Base-by-base conservation (phyloP, 92 coral and sea anemone genomes). In the Actinostola sp. region DNA sequence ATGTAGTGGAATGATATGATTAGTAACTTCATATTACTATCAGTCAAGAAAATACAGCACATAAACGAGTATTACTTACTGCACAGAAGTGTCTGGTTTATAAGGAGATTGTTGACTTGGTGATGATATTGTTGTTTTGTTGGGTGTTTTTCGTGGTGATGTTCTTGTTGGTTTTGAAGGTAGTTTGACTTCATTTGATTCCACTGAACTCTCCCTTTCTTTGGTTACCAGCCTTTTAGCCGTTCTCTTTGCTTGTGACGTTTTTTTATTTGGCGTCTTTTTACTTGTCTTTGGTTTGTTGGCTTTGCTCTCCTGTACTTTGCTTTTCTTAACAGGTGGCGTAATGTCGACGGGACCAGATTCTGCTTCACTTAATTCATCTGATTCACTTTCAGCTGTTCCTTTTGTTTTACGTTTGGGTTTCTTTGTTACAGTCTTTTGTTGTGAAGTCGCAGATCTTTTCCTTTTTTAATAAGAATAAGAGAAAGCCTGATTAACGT, bases 391-490 rank as follows among this genome's bases (percentile, higher is more conserved):
- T 12, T 67, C 53, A 14, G 42, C 16, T 80, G 35, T 34, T 70
- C 38, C 13, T 31, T 34, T 61, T 33, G 50, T 55, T 56, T 48
- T 63, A 63, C 48, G 31, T 64, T 80, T 63, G 72, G n/a, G n/a
- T n/a, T 44, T 33, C 17, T 52, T 68, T 68, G 15, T 54, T 31
- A 74, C 33, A 24, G 78, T 38, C 60, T 61, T 69, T 44, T 15
- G 20, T 25, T 53, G 60, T 3, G 8, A 2, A 31, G 3, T 53
- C 3, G 13, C 60, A 53, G 78, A 45, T 71, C 77, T 83, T 62
- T 75, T 83, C 21, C 83, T 83, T 46, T 15, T 15, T 30, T 53
- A 7, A 51, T 9, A 48, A 42, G 23, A 36, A 36, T n/a, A n/a
- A n/a, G n/a, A n/a, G n/a, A n/a, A n/a, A n/a, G n/a, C n/a, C n/a